These are phyloP conservation scores for Paelopatides confundens DNA, from an alignment of 53 echinoderm and acorn worm genomes.

Conservation along the genomic window DNA sequence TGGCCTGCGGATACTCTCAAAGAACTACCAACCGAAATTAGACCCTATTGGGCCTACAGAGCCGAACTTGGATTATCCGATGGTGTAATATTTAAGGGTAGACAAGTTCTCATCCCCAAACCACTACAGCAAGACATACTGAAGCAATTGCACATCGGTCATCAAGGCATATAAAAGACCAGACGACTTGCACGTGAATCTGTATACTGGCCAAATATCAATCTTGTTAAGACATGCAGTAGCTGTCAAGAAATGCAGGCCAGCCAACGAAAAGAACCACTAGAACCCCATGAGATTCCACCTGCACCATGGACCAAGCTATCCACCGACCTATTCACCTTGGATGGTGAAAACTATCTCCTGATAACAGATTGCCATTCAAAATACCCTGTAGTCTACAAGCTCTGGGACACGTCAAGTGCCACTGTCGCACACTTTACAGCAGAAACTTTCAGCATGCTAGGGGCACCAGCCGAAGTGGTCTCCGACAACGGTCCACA, in stretches of 20 bases:
- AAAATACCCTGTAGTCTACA: conserved; percentile 45
- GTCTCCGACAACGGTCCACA: conserved; percentile 76
- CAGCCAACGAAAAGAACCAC: background rate
- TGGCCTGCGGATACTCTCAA: conserved; percentile 3
- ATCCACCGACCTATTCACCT: conserved; percentile 20
- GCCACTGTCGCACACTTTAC: conserved; percentile 13
- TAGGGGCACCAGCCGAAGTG: conserved; percentile 56
- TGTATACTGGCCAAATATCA: conserved; percentile 21
- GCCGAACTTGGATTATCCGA: background rate
- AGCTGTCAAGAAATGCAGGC: conserved; percentile 2
- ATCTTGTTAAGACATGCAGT: background rate
- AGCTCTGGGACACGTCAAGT: conserved; percentile 30
- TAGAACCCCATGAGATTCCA: conserved; percentile 13
- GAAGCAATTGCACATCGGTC: background rate
- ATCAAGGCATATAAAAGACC: background rate
- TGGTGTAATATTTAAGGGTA: background rate
- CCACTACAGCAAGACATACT: background rate
- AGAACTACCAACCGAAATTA: background rate
- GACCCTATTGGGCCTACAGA: background rate
- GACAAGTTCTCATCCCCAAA: conserved; percentile 17
- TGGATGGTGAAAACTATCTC: conserved; percentile 4
- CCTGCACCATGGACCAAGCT: conserved; percentile 52
- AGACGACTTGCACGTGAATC: background rate
- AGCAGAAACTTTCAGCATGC: conserved; percentile 15
- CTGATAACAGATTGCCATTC: conserved; percentile 40